Conservation (phyloP, 2,888 invertebrate species). For the Deilephila porcellus region DNA sequence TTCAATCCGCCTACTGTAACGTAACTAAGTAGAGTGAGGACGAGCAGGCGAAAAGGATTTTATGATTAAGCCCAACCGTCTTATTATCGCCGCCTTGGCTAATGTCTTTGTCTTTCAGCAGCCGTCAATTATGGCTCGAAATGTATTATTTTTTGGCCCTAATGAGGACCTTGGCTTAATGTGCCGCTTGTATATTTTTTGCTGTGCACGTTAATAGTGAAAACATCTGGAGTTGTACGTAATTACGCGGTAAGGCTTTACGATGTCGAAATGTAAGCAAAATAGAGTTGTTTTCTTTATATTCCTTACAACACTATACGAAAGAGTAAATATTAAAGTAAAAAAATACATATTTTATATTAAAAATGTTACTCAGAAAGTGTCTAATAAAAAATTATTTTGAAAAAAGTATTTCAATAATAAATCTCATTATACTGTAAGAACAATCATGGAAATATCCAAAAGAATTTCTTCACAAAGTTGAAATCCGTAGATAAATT, state of each 20-base stretch:
- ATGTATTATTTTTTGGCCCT: conserved; percentile 34
- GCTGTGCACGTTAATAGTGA: not conserved
- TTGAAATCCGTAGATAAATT: not conserved
- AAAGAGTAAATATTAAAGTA: not conserved
- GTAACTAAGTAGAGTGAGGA: conserved; percentile 38
- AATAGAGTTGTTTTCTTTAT: too few relatives aligned
- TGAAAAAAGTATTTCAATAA: not conserved
- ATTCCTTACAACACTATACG: not conserved
- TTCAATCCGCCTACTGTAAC: not conserved
- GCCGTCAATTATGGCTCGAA: conserved; percentile 34
- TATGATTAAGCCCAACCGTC: conserved; percentile 47
- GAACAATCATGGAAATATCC: not conserved
- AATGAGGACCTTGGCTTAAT: conserved; percentile 27
- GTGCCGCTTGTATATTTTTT: conserved; percentile 10
- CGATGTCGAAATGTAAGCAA: too few relatives aligned
- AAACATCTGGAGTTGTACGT: not conserved
- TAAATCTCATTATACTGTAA: not conserved
- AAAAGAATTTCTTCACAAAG: not conserved
- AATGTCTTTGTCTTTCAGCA: conserved; percentile 44
- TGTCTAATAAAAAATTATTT: not conserved
- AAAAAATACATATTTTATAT: too few relatives aligned
- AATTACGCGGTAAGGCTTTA: not conserved
- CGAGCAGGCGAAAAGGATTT: conserved; percentile 46
- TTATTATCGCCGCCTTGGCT: conserved; percentile 46
- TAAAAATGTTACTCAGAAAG: too few relatives aligned